phyloP scores from a whole-genome alignment of 2,797 vertebrate genomes.

The Garrulus glandarius region DNA sequence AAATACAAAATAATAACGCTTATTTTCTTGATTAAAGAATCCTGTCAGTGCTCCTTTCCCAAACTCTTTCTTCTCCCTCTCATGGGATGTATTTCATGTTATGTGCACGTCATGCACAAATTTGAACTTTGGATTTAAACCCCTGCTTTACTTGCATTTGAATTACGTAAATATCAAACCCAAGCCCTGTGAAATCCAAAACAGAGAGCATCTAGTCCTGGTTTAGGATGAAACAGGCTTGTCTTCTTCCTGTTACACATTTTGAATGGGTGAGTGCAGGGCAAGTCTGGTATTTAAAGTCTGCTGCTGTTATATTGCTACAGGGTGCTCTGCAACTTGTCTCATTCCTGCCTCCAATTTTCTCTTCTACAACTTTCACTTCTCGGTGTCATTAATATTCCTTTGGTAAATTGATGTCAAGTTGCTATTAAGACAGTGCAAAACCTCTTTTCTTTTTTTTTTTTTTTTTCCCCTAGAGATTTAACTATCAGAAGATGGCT shows the following conservation, averaged over 20 bases:
- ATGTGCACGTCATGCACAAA: not conserved
- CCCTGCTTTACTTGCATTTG: constrained; percentile 8
- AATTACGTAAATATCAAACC: constrained; percentile 56
- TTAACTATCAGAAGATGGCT: not conserved
- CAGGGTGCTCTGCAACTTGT: not conserved
- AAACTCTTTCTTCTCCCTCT: not conserved
- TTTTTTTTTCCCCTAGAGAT: not conserved
- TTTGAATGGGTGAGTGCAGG: not conserved
- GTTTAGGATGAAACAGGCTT: not conserved
- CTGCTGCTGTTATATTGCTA: not conserved
- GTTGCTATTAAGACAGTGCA: not conserved
- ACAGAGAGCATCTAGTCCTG: not conserved
- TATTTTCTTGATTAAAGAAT: constrained; percentile 30
- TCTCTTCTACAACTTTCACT: not conserved
- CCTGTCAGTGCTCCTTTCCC: not conserved
- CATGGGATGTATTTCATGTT: not conserved
- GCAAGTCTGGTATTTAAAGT: not conserved
- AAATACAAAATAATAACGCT: constrained; percentile 2
- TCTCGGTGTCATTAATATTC: not conserved
- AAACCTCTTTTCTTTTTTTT: not conserved
- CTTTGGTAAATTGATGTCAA: not conserved
- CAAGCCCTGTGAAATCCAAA: constrained; percentile 24
- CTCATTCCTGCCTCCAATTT: not conserved
- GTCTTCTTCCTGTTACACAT: not conserved
- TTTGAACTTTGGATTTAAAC: constrained; percentile 59